Evolutionary conservation across 2,113 vertebrate genomes (phyloP).

Genomic region (Daboia siamensis): DNA sequence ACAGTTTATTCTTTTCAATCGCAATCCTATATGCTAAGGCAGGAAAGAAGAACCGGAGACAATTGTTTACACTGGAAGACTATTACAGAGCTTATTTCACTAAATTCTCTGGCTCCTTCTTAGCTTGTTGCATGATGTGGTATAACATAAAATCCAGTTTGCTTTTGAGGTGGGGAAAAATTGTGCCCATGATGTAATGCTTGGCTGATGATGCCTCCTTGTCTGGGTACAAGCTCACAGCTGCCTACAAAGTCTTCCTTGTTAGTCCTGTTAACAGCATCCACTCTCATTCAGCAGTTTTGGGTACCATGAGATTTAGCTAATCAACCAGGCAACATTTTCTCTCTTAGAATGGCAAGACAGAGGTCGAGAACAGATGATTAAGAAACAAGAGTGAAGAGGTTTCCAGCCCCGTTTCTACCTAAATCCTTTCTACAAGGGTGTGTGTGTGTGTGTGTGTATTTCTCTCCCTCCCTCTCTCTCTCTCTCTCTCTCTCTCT

Average conservation of each 20-base stretch:
- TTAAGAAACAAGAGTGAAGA: constrained; percentile 26
- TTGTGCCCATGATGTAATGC: neutral
- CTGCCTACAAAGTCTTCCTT: constrained; percentile 2
- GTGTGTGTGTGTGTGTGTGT: neutral
- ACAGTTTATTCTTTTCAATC: neutral
- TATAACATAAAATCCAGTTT: neutral
- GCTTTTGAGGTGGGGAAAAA: constrained; percentile 2
- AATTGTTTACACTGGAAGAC: constrained; percentile 35
- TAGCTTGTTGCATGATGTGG: constrained; percentile 19
- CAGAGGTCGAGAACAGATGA: constrained; percentile 26
- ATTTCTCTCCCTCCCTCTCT: no score
- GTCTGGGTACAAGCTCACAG: neutral
- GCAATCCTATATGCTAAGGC: neutral
- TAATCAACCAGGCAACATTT: neutral
- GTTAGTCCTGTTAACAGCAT: constrained; percentile 22
- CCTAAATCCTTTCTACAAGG: constrained; percentile 1
- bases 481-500: no score
- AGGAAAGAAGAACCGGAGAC: constrained; percentile 37
- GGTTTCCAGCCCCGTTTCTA: constrained; percentile 20
- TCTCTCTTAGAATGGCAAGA: constrained; percentile 8
- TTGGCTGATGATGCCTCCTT: constrained; percentile 14
- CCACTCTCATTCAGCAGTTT: neutral
- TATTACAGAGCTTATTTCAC: constrained; percentile 13
- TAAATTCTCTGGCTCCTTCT: constrained; percentile 29
- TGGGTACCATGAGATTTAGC: neutral